These are phyloP conservation scores for Muscidifurax raptorellus DNA, from an alignment of 1,140 invertebrate species.

Conservation along the genomic window DNA sequence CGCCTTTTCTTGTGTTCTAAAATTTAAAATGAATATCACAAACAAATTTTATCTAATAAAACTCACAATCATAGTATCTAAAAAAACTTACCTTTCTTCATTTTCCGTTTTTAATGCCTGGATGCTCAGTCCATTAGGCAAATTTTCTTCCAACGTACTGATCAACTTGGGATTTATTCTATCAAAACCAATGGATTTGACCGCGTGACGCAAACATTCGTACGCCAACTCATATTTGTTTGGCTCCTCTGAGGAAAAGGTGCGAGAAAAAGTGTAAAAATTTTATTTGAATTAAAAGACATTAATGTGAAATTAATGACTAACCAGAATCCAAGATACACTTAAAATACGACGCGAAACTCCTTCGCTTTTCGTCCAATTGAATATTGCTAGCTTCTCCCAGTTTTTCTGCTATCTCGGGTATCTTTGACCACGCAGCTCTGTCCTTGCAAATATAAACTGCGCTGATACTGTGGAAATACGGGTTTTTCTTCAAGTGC, in stretches of 20 bases:
- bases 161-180: background rate
- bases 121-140: background rate
- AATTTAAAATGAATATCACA: constrained; percentile 11
- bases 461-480: background rate
- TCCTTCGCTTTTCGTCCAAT: background rate
- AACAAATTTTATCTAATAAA: constrained; percentile 24
- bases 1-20: constrained; percentile 11
- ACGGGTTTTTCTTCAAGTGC: background rate
- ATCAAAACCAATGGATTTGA: background rate
- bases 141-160: background rate
- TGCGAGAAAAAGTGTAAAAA: background rate
- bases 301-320: constrained; percentile 2
- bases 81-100: constrained; percentile 16
- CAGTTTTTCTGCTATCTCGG: constrained; percentile 1
- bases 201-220: background rate
- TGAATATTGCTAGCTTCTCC: background rate
- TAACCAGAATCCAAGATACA: constrained; percentile 12
- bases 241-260: constrained; percentile 16
- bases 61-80: background rate
- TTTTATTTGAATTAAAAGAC: background rate
- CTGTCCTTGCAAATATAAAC: background rate
- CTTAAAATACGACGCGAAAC: background rate
- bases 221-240: constrained; percentile 33
- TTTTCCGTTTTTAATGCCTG: constrained; percentile 4
- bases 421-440: background rate